Evolutionary conservation across 1,140 invertebrate genomes (phyloP).

Genomic region (Leptopilina clavipes): DNA sequence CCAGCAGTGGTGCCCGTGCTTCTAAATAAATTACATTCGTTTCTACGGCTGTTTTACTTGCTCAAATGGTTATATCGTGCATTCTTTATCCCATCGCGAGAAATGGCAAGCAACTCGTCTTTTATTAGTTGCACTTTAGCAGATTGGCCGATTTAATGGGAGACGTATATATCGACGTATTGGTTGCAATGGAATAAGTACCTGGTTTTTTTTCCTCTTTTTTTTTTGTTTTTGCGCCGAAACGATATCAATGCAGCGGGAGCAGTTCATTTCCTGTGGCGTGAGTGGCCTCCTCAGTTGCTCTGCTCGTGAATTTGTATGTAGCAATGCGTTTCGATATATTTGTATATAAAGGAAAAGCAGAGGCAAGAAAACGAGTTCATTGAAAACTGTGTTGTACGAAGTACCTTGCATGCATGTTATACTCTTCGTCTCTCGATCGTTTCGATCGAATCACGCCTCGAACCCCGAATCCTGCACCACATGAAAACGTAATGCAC

Average conservation of each 20-base stretch:
- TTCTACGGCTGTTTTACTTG: conserved; percentile 33
- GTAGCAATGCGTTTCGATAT: background rate
- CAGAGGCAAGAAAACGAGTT: conserved; percentile 3
- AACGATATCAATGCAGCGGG: conserved; percentile 12
- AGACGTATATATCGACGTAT: background rate
- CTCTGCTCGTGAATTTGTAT: background rate
- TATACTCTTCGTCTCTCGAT: background rate
- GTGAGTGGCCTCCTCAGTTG: background rate
- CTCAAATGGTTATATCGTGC: conserved; percentile 13
- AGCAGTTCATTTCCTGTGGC: background rate
- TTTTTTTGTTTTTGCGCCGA: background rate
- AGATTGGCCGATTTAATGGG: conserved; percentile 28
- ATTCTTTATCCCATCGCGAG: conserved; percentile 13
- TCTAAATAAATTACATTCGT: background rate
- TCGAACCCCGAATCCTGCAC: conserved; percentile 20
- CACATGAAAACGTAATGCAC: conserved; percentile 31
- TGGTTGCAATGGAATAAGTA: background rate
- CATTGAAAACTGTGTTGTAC: conserved; percentile 2
- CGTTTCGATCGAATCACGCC: conserved; percentile 5
- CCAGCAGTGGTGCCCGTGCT: background rate
- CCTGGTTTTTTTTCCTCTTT: too few species aligned
- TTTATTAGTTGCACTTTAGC: conserved; percentile 34
- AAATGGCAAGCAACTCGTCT: conserved; percentile 8
- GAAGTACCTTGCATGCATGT: background rate
- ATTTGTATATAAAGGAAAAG: background rate